Evolutionary conservation across 2,113 vertebrate genomes (phyloP).

Genomic region (Ictidomys tridecemlineatus): DNA sequence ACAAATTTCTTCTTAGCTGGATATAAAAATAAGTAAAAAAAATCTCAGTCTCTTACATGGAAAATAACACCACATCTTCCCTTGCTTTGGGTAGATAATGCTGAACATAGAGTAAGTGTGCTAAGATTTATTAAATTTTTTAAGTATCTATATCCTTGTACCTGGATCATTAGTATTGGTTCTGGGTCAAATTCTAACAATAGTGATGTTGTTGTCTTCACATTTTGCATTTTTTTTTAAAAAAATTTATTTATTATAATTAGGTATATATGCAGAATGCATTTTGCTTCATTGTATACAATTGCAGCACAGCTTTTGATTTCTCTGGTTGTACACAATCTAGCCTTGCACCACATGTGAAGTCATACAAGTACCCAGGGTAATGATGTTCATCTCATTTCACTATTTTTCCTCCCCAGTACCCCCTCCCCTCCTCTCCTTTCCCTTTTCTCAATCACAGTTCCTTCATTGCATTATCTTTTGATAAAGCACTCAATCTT

Average conservation of each 20-base stretch:
- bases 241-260: too few relatives aligned
- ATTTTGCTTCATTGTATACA: too few relatives aligned
- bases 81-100: conserved; percentile 15
- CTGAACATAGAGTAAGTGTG: neutral
- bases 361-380: too few relatives aligned
- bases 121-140: neutral
- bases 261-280: too few relatives aligned
- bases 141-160: neutral
- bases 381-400: too few relatives aligned
- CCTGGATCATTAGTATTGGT: neutral
- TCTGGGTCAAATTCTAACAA: neutral
- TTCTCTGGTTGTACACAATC: too few relatives aligned
- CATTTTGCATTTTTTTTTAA: neutral
- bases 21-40: neutral
- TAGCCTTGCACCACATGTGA: too few relatives aligned
- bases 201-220: neutral
- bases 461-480: neutral
- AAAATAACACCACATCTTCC: neutral
- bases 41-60: neutral
- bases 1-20: neutral
- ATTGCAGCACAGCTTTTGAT: too few relatives aligned
- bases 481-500: neutral
- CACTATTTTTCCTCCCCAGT: too few relatives aligned
- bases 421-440: too few relatives aligned
- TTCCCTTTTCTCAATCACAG: too few relatives aligned